A percentile compares a stretch with the other conserved stretches of the same genome.
phyloP scores from a whole-genome alignment of 2,113 vertebrate genomes.

The Myrmecophaga tridactyla region DNA sequence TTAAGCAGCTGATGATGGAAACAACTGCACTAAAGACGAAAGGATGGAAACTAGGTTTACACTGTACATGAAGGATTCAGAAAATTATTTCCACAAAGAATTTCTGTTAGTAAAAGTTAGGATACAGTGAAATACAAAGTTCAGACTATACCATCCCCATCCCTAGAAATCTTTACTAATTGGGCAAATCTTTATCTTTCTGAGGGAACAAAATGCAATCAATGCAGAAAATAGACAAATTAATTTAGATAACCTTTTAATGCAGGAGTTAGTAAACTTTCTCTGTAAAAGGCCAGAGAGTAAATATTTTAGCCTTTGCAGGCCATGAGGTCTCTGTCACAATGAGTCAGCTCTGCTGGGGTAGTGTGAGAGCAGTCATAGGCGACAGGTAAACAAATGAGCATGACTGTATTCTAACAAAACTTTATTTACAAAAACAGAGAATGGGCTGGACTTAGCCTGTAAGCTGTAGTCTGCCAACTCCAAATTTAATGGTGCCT shows the following conservation, averaged over 20 bases:
- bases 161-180: not conserved
- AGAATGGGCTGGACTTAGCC: not conserved
- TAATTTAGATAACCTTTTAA: not conserved
- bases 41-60: not conserved
- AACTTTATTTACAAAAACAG: not conserved
- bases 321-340: not conserved
- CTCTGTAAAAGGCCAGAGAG: not conserved
- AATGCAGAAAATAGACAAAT: not conserved
- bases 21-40: not conserved
- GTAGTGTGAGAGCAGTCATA: not conserved
- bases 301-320: not conserved
- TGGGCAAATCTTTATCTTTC: not conserved
- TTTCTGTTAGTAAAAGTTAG: not conserved
- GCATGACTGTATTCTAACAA: not conserved
- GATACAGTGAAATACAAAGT: not conserved
- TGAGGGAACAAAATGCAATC: not conserved
- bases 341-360: not conserved
- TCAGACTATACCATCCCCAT: not conserved
- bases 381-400: no score
- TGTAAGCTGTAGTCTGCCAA: not conserved
- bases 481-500: not conserved
- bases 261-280: not conserved
- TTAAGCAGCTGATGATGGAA: not conserved
- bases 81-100: not conserved
- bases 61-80: not conserved